Percentiles rank a stretch among this genome's conserved stretches.
Conservation (phyloP, 1,140 invertebrate genomes). For the Atta colombica region DNA sequence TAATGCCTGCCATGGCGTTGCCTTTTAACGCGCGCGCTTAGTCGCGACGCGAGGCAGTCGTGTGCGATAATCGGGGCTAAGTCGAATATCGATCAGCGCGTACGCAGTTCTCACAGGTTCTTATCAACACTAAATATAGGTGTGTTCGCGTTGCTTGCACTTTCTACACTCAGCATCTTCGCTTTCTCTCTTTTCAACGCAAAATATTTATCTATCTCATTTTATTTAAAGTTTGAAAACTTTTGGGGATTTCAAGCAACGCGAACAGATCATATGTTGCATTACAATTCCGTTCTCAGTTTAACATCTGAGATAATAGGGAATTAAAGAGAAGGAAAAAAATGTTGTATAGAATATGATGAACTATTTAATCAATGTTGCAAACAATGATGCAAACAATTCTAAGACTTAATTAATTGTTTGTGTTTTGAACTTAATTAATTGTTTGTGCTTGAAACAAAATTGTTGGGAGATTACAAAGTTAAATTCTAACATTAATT, state of each 20-base stretch:
- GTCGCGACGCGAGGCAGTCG: conserved; percentile 55
- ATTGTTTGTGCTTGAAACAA: background rate
- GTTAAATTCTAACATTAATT: background rate
- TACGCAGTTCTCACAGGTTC: conserved; percentile 51
- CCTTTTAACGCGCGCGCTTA: conserved; percentile 76
- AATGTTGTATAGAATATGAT: background rate
- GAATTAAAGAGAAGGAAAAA: background rate
- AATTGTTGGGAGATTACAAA: background rate
- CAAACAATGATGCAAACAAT: background rate
- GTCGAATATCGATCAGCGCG: conserved; percentile 78
- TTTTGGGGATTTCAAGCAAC: no score
- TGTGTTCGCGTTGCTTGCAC: no score
- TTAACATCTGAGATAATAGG: background rate
- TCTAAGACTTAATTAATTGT: background rate
- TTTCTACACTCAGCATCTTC: no score
- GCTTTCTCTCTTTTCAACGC: no score
- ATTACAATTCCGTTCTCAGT: background rate
- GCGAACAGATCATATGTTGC: no score
- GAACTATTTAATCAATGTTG: background rate
- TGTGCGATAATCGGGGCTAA: conserved; percentile 76
- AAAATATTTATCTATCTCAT: no score
- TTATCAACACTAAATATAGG: conserved; percentile 2
- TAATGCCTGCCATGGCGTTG: conserved; percentile 77
- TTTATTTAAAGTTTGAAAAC: no score
- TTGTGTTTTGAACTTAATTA: background rate